phyloP scores from a whole-genome alignment of 2,113 vertebrate species.

The Xiphorhynchus elegans region DNA sequence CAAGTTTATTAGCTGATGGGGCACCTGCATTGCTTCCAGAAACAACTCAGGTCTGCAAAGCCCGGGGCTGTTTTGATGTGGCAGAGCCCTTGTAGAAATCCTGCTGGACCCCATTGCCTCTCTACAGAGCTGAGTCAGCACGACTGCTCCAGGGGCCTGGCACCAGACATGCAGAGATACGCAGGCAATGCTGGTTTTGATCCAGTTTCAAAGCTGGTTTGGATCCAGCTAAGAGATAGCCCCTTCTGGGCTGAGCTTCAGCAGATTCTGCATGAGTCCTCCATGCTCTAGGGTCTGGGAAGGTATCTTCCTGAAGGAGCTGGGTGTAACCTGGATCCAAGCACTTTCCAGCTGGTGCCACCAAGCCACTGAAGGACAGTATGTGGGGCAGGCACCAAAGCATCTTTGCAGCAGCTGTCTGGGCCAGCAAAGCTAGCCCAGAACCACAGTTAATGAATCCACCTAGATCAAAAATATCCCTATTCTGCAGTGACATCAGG shows the following conservation, averaged over 20 bases:
- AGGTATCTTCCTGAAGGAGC: not conserved
- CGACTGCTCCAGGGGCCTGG: not conserved
- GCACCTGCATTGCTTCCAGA: not conserved
- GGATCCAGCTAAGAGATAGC: not conserved
- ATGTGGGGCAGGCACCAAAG: not conserved
- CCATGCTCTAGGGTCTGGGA: not conserved
- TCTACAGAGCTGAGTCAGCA: not conserved
- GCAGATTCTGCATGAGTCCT: not conserved
- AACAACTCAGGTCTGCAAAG: not conserved
- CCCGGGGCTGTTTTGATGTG: not conserved
- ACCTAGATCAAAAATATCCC: not conserved
- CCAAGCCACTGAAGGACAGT: not conserved
- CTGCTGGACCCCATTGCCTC: not conserved
- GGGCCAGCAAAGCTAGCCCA: not conserved
- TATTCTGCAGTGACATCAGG: not conserved
- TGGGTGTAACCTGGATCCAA: not conserved
- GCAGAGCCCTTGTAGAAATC: not conserved
- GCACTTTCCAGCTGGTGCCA: not conserved
- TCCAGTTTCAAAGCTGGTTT: not conserved
- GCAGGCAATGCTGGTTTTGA: not conserved
- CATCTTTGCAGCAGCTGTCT: not conserved
- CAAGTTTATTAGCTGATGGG: not conserved
- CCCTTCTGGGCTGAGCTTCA: not conserved
- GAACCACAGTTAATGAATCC: not conserved
- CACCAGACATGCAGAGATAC: not conserved